phyloP scores from a whole-genome alignment of 1,140 invertebrate species.

The Heterodera schachtii region DNA sequence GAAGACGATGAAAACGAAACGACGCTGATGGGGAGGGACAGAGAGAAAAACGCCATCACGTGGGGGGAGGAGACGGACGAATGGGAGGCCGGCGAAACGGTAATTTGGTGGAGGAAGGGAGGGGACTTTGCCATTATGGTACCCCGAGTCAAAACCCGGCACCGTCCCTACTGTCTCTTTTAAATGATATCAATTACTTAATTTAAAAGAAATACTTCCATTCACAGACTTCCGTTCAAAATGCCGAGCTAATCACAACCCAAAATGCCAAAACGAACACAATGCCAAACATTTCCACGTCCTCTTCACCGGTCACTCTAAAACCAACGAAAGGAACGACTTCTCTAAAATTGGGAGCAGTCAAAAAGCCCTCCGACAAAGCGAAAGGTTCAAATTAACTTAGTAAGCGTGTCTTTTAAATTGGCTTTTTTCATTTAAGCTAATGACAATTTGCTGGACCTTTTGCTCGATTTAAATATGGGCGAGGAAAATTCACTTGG shows the following conservation, averaged over 20 bases:
- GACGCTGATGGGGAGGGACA: not conserved
- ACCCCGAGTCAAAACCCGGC: too few species aligned
- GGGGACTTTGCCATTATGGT: too few species aligned
- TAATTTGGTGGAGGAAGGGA: too few species aligned
- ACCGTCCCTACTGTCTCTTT: too few species aligned
- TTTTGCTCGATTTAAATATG: slow-evolving; percentile 3
- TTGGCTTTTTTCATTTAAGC: not conserved
- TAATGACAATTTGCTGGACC: not conserved
- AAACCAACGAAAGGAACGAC: not conserved
- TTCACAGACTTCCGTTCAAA: not conserved
- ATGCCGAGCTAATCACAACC: not conserved
- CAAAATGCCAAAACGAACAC: not conserved
- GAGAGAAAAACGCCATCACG: not conserved
- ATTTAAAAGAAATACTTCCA: too few species aligned
- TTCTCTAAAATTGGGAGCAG: slow-evolving; percentile 20
- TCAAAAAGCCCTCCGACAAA: slow-evolving; percentile 15
- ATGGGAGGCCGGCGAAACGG: too few species aligned
- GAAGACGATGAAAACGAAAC: not conserved
- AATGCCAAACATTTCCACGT: too few species aligned
- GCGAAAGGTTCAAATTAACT: not conserved
- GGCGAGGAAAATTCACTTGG: not conserved
- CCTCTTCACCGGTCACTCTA: not conserved
- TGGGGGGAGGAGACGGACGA: not conserved
- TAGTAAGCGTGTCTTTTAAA: not conserved
- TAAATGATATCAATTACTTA: too few species aligned